Percentiles rank a stretch among this genome's conserved stretches.
These are phyloP conservation scores for Chaunax sp. DNA, from an alignment of 2,797 vertebrate species.

Conservation along the genomic window DNA sequence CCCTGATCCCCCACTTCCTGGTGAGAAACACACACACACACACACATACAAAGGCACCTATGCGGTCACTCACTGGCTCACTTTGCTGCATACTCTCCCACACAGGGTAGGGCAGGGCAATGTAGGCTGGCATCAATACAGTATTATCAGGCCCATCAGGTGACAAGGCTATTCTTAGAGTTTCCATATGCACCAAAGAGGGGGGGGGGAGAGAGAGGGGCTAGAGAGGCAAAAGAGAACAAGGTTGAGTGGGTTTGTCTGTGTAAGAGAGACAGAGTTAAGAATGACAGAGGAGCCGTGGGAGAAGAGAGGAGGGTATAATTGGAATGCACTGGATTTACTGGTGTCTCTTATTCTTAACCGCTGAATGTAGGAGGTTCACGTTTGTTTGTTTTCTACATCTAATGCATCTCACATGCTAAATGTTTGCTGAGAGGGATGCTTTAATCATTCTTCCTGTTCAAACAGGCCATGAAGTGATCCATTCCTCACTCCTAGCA, in stretches of 20 bases:
- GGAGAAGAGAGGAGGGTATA: background rate
- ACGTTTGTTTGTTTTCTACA: background rate
- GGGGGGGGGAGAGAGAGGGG: slow-evolving; percentile 6
- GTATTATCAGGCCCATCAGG: slow-evolving; percentile 78
- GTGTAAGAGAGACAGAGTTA: slow-evolving; percentile 4
- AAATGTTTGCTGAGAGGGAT: background rate
- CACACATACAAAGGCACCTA: slow-evolving; percentile 37
- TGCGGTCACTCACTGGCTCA: slow-evolving; percentile 39
- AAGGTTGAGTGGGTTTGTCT: background rate
- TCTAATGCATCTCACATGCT: background rate
- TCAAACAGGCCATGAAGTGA: background rate
- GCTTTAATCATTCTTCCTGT: background rate
- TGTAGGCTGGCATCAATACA: slow-evolving; percentile 73
- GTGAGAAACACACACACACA: slow-evolving; percentile 37
- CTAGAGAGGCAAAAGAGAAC: slow-evolving; percentile 23
- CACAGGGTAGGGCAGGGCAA: slow-evolving; percentile 38
- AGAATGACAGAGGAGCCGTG: slow-evolving; percentile 7
- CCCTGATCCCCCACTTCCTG: slow-evolving; percentile 52
- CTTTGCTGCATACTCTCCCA: slow-evolving; percentile 47
- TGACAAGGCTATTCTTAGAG: slow-evolving; percentile 83
- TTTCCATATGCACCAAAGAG: slow-evolving; percentile 69
- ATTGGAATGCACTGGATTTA: slow-evolving; percentile 4
- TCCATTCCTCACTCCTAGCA: background rate
- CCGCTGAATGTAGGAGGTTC: background rate
- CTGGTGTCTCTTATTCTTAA: background rate